Conservation (phyloP, 2,888 invertebrate genomes). For the Adelognathus sp. region DNA sequence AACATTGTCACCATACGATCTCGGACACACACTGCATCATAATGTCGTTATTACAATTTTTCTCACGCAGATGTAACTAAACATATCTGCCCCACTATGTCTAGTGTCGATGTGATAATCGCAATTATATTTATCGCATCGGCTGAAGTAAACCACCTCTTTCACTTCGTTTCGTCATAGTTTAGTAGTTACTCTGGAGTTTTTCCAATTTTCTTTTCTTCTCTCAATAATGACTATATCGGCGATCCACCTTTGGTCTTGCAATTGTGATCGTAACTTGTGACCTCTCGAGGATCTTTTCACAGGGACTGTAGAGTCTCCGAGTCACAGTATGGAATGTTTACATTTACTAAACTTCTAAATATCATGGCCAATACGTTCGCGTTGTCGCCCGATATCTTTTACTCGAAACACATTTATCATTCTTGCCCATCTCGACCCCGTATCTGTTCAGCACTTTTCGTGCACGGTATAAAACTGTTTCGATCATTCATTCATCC, state of each 20-base stretch:
- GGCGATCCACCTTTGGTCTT: conserved; percentile 45
- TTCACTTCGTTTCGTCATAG: conserved; percentile 19
- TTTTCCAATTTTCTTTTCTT: not conserved
- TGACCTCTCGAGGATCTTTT: conserved; percentile 22
- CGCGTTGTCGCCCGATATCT: not conserved
- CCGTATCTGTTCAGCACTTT: not conserved
- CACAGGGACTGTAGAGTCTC: conserved; percentile 36
- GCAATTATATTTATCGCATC: conserved; percentile 27
- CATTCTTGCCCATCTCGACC: not conserved
- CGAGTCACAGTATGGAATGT: conserved; percentile 50
- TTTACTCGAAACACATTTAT: not conserved
- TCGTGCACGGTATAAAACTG: conserved; percentile 19
- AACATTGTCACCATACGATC: conserved; percentile 50
- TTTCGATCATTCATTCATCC: conserved; percentile 18
- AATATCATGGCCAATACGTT: conserved; percentile 6
- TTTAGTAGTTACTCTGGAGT: conserved; percentile 7
- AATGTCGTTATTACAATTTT: conserved; percentile 10
- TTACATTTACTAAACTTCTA: conserved; percentile 31
- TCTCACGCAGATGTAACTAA: conserved; percentile 12
- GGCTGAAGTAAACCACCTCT: conserved; percentile 20
- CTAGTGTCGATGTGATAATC: conserved; percentile 35
- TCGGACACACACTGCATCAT: conserved; percentile 25
- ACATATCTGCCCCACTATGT: conserved; percentile 3
- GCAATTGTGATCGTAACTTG: conserved; percentile 24
- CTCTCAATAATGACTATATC: conserved; percentile 41